Base-by-base conservation (phyloP, 2,888 invertebrate genomes). In the Pediacus dermestoides region DNA sequence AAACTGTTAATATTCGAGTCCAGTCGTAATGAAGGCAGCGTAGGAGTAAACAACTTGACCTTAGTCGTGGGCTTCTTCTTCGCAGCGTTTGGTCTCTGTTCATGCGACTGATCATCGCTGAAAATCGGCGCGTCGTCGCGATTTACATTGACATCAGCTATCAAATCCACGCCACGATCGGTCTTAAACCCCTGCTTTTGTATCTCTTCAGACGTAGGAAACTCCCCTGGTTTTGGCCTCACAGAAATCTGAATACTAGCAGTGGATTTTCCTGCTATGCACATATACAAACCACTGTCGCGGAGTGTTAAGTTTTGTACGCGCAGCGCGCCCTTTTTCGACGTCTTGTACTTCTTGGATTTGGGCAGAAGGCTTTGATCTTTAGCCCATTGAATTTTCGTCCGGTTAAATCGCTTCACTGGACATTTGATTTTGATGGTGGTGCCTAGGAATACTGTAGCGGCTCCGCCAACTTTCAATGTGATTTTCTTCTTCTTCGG, bases 401-500 rank as follows among this genome's bases (percentile, higher is more conserved):
- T 85, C 45, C 90, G 73, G 63, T 85, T 82, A 65, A 79, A 84
- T 16, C 85, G 82, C 63, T 89, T 89, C 12, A 91, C 89, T 0
- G 94, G 94, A 62, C 95, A 95, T 63, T 92, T 89, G 52, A 95
- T 89, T 71, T 93, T 93, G 41, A 95, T 82, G 59, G 88, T 87
- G 0, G 92, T 90, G 4, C 93, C 94, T 56, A 87, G 82, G 72
- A 88, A 93, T 30, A 95, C 84, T 1, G 86, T 86, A 0, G 93
- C 95, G 1, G 83, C 84, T 0, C 93, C 94, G 0, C 93, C 94
- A 0, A 95, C 86, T 68, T 88, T 90, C 1, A 94, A 74, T 1
- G 86, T 84, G 8, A 90, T 81, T 71, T 86, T 86, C 46, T 82
- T 82, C 68, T 85, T 85, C 58, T 82, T 84, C 0, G 85, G 81